These are phyloP conservation scores for Columba janthina DNA, from an alignment of 2,113 vertebrate genomes.

Conservation along the genomic window DNA sequence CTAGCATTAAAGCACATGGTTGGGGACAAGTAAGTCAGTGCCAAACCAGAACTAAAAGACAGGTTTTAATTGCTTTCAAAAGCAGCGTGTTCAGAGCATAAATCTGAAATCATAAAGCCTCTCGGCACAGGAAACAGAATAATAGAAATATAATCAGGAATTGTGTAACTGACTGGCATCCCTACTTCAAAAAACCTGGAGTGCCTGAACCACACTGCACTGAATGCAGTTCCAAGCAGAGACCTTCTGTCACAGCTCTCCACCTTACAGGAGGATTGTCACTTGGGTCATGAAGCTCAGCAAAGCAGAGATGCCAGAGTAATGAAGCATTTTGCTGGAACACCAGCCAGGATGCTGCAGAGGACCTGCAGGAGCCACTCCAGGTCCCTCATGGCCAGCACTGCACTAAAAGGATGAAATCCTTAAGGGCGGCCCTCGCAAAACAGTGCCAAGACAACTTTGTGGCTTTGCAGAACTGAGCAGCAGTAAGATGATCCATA, in stretches of 20 bases:
- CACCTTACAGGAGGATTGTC: too few relatives aligned
- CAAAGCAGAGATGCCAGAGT: not conserved
- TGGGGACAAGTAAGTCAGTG: not conserved
- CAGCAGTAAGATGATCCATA: not conserved
- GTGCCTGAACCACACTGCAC: not conserved
- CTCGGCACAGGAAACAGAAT: not conserved
- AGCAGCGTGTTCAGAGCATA: not conserved
- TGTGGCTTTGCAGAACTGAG: not conserved
- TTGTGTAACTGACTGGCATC: not conserved
- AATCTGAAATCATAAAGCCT: not conserved
- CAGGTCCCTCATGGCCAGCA: not conserved
- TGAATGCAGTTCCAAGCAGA: fast-evolving
- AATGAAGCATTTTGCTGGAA: not conserved
- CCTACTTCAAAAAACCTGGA: fast-evolving
- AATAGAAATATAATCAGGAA: not conserved
- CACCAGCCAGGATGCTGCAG: not conserved
- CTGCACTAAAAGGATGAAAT: not conserved
- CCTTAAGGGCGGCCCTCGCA: fast-evolving
- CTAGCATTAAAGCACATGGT: too few relatives aligned
- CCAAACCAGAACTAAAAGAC: not conserved
- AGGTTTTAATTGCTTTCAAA: not conserved
- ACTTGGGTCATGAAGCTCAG: not conserved
- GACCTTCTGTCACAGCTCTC: not conserved
- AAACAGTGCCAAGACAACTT: too few relatives aligned
- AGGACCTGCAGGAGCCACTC: not conserved